Evolutionary conservation across 2,797 vertebrate species (phyloP), one percentile per base, ranked within the genome.

Genomic region (Carduelis carduelis): DNA sequence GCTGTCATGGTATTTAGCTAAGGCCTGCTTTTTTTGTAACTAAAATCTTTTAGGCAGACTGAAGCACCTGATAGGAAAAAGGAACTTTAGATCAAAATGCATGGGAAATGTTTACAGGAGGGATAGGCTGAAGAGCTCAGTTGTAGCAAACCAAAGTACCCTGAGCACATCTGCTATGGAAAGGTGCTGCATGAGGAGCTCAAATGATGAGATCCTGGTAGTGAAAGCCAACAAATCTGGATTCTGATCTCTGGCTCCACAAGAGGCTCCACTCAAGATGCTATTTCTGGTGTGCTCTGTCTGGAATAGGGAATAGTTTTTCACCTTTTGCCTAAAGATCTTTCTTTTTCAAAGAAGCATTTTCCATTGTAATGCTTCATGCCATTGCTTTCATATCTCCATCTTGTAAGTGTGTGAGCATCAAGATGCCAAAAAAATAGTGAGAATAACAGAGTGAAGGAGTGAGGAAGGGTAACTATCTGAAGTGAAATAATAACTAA

Each of bases 101-200:
- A 7, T n/a, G 9, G 15, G 17, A 41, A 71, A 65, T 12, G 1
- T 46, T 83, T 47, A 85, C 43, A 66, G 47, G 23, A 86, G 69
- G 46, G 32, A 50, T 60, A 26, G 15, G 7, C 60, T 72, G n/a
- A 83, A 87, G 89, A 80, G 15, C 27, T 79, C 17, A 16, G 9
- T 32, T 47, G 27, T 30, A 59, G 43, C 64, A 81, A 91, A 53
- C 8, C 7, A n/a, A 37, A 71, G 17, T 43, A 69, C 19, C 28
- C 8, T 2, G 8, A 66, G 35, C 14, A 14, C 0, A 0, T 57
- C 24, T 65, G 23, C 26, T 46, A 6, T 15, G 9, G 24, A 55
- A 69, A 49, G 11, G 22, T 52, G 15, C 20, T 41, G 39, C 2
- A 2, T 2, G 22, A 71, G 57, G 69, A 57, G 32, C 11, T 55